Conservation (phyloP, 2,888 invertebrate species). For the Lasioglossum pauxillum region DNA sequence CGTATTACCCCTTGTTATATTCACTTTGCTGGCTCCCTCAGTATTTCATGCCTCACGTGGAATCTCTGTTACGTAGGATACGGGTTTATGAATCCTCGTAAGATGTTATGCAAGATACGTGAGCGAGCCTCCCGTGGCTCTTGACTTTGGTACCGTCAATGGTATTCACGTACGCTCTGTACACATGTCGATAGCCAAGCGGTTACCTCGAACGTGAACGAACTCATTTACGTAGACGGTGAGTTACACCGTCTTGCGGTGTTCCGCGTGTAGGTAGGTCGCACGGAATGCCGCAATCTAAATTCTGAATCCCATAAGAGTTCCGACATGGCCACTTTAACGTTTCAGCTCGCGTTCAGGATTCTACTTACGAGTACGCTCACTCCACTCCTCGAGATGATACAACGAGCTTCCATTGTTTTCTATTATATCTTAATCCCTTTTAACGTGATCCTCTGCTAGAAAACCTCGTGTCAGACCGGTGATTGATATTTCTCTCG, state of each 20-base stretch:
- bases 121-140: constrained; percentile 41
- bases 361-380: neutral
- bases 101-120: constrained; percentile 55
- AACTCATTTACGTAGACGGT: constrained; percentile 54
- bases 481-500: too few relatives aligned
- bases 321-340: constrained; percentile 29
- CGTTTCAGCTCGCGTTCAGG: neutral
- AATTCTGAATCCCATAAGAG: constrained; percentile 34
- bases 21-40: neutral
- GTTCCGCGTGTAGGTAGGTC: constrained; percentile 43
- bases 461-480: neutral
- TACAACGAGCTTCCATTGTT: neutral
- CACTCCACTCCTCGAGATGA: neutral
- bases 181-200: constrained; percentile 42
- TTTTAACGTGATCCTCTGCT: neutral
- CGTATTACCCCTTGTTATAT: neutral
- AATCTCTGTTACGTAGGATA: constrained; percentile 39
- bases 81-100: constrained; percentile 55
- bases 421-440: neutral
- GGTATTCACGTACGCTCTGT: constrained; percentile 52
- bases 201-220: constrained; percentile 54
- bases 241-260: constrained; percentile 28
- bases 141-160: constrained; percentile 54
- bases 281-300: constrained; percentile 37
- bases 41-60: constrained; percentile 27